Evolutionary conservation across 2,888 invertebrate genomes (phyloP), one percentile per base, ranked within the genome.

Genomic region (Zaprionus bogoriensis): DNA sequence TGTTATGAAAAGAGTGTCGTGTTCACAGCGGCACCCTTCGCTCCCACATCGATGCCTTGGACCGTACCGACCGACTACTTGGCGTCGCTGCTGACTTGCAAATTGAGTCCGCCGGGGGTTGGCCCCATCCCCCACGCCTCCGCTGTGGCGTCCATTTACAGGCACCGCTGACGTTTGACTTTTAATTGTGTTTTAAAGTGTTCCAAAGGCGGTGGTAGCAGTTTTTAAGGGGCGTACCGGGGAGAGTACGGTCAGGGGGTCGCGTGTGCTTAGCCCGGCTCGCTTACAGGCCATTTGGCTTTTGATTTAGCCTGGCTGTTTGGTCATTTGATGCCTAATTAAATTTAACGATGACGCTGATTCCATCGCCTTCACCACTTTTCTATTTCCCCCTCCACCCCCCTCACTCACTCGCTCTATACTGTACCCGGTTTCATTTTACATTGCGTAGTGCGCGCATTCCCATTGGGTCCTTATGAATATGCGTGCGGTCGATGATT

Each of bases 301-400:
- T 79, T 86, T 87, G 87, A 88, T 86, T 86, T 84, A 87, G 77
- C 72, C 66, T 52, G 64, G 59, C 68, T 65, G 51, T 75, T 78
- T 72, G 82, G 88, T 83, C 79, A 88, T 88, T 88, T 88, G 88
- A 88, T 85, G 88, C 88, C 85, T 88, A 88, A 88, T 88, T 88
- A 88, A 88, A 87, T 87, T 81, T 88, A 88, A 88, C 85, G 88
- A 88, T 79, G 76, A 77, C 74, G 80, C 68, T 77, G 70, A 84
- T 71, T 81, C 70, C 74, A 79, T 67, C 74, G 32, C 55, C 41
- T 3, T 23, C 48, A 36, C 30, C 23, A 39, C 39, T 38, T 20
- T 42, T 6, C 5, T 28, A n/a, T n/a, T n/a, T n/a, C n/a, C n/a
- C 12, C 14, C 5, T 23, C 23, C 5, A 3, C 23, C 23, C 23